A percentile compares a stretch with the other conserved stretches of the same genome.
Evolutionary conservation across 2,113 vertebrate species (phyloP).

Genomic region (Peromyscus leucopus): DNA sequence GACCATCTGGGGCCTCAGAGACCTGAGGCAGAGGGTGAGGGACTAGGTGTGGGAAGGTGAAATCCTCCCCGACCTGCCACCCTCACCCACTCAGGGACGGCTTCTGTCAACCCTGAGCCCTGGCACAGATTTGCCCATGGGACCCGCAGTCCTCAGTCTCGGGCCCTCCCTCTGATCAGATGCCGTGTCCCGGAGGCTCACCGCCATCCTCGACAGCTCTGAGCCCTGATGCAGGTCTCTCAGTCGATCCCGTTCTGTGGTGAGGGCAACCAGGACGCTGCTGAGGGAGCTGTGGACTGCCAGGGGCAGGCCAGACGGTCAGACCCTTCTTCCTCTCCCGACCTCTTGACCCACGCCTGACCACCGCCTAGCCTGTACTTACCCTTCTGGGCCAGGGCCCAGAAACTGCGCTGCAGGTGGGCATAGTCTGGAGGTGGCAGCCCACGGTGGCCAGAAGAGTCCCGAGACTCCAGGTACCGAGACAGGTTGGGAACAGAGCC

Average conservation of each 20-base stretch:
- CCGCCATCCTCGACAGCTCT: conserved; percentile 65
- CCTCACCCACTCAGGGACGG: neutral
- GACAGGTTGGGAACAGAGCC: conserved; percentile 94
- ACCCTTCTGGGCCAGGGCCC: conserved; percentile 92
- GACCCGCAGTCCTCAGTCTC: neutral
- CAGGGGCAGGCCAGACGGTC: neutral
- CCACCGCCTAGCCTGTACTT: neutral
- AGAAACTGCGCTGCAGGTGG: conserved; percentile 94
- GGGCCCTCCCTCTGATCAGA: neutral
- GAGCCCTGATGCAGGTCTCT: conserved; percentile 79
- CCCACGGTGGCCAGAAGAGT: conserved; percentile 89
- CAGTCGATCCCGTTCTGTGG: conserved; percentile 81
- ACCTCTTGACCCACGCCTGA: neutral
- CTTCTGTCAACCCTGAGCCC: neutral
- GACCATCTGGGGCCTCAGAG: conserved; percentile 88
- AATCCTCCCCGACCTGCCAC: neutral
- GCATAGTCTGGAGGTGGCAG: conserved; percentile 90
- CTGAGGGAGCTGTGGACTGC: conserved; percentile 88
- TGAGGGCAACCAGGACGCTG: conserved; percentile 83
- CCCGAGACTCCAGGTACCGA: conserved; percentile 91
- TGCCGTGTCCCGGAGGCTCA: conserved; percentile 40
- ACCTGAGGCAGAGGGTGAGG: conserved; percentile 78
- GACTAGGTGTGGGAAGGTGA: neutral
- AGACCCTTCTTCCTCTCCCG: neutral
- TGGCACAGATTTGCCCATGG: neutral